Conservation (phyloP, 1,140 invertebrate genomes). For the Drosophila paulistorum region DNA sequence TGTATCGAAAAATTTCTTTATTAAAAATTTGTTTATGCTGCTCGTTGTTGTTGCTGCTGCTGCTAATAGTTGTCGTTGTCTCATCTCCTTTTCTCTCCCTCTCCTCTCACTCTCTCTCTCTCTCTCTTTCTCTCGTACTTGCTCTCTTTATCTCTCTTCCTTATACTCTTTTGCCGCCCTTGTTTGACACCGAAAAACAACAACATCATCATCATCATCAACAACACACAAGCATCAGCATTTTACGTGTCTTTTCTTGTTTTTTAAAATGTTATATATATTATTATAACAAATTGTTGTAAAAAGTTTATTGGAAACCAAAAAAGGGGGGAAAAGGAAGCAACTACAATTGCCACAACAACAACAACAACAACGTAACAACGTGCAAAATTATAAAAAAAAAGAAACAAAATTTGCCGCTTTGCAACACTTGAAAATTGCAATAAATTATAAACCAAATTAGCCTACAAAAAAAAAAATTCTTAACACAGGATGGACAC, state of each 20-base stretch:
- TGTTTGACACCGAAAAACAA: conserved; percentile 62
- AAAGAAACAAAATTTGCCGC: conserved; percentile 5
- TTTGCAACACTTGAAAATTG: conserved; percentile 25
- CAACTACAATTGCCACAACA: conserved; percentile 64
- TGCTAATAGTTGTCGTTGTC: conserved; percentile 40
- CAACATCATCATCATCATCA: conserved; percentile 77
- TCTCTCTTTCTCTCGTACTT: neutral
- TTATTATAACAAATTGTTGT: conserved; percentile 15
- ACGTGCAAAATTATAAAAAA: conserved; percentile 67
- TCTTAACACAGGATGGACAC: no score
- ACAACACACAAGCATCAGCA: conserved; percentile 79
- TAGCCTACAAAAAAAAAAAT: neutral
- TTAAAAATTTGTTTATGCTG: conserved; percentile 35
- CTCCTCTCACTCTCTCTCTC: conserved; percentile 10
- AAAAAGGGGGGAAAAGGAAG: conserved; percentile 5
- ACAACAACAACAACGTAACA: conserved; percentile 44
- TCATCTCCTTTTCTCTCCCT: conserved; percentile 11
- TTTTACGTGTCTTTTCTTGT: conserved; percentile 12
- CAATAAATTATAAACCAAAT: neutral
- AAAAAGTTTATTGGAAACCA: neutral
- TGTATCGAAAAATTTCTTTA: conserved; percentile 12
- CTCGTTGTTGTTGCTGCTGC: conserved; percentile 34
- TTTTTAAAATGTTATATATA: conserved; percentile 19
- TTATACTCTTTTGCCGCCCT: conserved; percentile 26
- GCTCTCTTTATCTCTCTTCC: neutral